These are phyloP conservation scores for Furcula furcula DNA, from an alignment of 2,888 invertebrate species.

Conservation along the genomic window DNA sequence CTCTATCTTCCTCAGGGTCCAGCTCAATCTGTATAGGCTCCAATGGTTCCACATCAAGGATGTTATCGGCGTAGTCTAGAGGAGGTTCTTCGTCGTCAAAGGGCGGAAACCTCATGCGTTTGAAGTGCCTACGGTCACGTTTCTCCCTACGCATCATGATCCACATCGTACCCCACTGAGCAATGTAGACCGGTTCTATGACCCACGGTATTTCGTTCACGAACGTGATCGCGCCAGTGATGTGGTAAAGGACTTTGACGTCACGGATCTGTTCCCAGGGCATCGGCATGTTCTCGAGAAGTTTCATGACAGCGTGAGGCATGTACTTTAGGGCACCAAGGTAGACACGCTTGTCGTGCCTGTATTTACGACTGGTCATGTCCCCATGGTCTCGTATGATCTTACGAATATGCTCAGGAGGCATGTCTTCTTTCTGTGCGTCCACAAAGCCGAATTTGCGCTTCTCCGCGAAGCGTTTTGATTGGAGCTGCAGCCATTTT, in stretches of 20 bases:
- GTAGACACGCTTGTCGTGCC: slow-evolving; percentile 99
- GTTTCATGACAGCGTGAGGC: slow-evolving; percentile 99
- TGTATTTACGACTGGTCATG: slow-evolving; percentile 99
- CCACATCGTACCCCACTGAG: slow-evolving; percentile 99
- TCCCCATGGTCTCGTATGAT: slow-evolving; percentile 99
- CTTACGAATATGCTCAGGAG: slow-evolving; percentile 99
- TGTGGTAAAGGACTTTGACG: slow-evolving; percentile 98
- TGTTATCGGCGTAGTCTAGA: slow-evolving; percentile 99
- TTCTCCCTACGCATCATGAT: slow-evolving; percentile 99
- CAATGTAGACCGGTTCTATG: slow-evolving; percentile 99
- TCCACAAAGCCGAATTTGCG: slow-evolving; percentile 99
- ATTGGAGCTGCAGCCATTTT: slow-evolving; percentile 99
- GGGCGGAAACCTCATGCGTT: slow-evolving; percentile 99
- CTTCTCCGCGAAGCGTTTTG: slow-evolving; percentile 99
- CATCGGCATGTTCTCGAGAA: slow-evolving; percentile 99
- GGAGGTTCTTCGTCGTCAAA: slow-evolving; percentile 99
- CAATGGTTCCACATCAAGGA: slow-evolving; percentile 98
- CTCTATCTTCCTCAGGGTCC: slow-evolving; percentile 95
- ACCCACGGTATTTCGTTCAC: slow-evolving; percentile 99
- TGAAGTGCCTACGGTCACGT: slow-evolving; percentile 98
- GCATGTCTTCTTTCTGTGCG: slow-evolving; percentile 99
- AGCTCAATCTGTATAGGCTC: slow-evolving; percentile 99
- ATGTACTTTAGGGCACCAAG: slow-evolving; percentile 99
- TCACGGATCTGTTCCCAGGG: slow-evolving; percentile 99
- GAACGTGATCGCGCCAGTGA: slow-evolving; percentile 99